Evolutionary conservation across 2,113 vertebrate genomes (phyloP), one percentile per base, ranked within the genome.

Genomic region (Vulpes vulpes): DNA sequence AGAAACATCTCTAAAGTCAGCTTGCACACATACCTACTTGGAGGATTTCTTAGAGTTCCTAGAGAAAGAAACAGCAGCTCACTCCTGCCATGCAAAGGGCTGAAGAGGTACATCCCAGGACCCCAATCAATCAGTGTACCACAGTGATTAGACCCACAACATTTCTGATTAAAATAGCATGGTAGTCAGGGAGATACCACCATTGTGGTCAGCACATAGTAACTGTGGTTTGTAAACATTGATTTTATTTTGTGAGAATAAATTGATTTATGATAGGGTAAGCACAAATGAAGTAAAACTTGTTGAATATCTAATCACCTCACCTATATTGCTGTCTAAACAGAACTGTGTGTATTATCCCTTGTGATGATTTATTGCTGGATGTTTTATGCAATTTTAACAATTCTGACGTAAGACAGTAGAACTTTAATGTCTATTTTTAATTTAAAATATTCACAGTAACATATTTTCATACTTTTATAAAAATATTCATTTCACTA

Each of bases 161-260:
- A 0, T 59, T 91, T 94, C 27, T 80, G 1, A 88, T 80, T 59
- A 88, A 92, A 94, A 67, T 1, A n/a, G 9, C 64, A 0, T 64
- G 10, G 25, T 69, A 90, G 43, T 2, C 19, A 80, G 69, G 22
- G 3, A 87, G 9, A 73, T 5, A 88, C 35, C 16, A 76, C 0
- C 15, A 32, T 1, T 93, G 22, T 79, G 64, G 19, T 69, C 51
- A 96, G 53, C 8, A 25, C 2, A 71, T 7, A 92, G 82, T 11
- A 64, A 59, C 35, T 43, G 32, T 53, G 20, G 1, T 27, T 87
- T 94, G 25, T 53, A 53, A 84, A 51, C 11, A 57, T 2, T 80
- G n/a, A 83, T 55, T 94, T 80, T 49, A 87, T 87, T 96, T 89
- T 85, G 38, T 93, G 69, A 94, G 43, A 91, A 94, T 94, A 81